Evolutionary conservation across 2,797 vertebrate genomes (phyloP).

Genomic region (Ctenopoma multispine): DNA sequence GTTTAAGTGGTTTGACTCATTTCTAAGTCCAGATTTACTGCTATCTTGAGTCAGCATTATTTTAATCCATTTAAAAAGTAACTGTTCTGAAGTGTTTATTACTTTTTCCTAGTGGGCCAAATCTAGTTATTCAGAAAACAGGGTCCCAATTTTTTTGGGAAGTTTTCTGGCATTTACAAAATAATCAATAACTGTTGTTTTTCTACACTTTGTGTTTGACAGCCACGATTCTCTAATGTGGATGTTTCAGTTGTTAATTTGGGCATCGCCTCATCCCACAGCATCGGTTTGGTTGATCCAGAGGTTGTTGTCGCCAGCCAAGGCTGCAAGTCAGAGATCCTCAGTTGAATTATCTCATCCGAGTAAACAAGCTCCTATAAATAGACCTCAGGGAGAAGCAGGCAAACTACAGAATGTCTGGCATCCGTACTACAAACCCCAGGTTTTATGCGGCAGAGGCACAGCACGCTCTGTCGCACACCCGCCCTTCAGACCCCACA

Average conservation of each 20-base stretch:
- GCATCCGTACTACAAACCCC: conserved; percentile 71
- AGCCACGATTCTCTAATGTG: neutral
- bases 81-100: conserved; percentile 13
- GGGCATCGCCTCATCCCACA: conserved; percentile 42
- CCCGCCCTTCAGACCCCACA: conserved; percentile 39
- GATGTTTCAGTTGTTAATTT: conserved; percentile 14
- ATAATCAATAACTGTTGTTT: neutral
- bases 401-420: conserved; percentile 71
- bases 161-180: conserved; percentile 18
- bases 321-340: conserved; percentile 56
- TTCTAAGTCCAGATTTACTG: conserved; percentile 31
- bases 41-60: conserved; percentile 29
- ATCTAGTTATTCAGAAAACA: conserved; percentile 12
- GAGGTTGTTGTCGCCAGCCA: conserved; percentile 34
- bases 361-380: conserved; percentile 81
- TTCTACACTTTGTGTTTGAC: neutral
- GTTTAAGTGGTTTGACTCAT: neutral
- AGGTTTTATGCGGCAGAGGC: conserved; percentile 33
- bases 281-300: conserved; percentile 51
- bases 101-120: conserved; percentile 22
- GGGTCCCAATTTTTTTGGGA: neutral
- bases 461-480: conserved; percentile 13
- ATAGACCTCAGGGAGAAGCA: conserved; percentile 71
- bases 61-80: conserved; percentile 25
- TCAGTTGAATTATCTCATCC: conserved; percentile 40